Conservation (phyloP, 2,113 vertebrate species). For the Istiophorus platypterus region DNA sequence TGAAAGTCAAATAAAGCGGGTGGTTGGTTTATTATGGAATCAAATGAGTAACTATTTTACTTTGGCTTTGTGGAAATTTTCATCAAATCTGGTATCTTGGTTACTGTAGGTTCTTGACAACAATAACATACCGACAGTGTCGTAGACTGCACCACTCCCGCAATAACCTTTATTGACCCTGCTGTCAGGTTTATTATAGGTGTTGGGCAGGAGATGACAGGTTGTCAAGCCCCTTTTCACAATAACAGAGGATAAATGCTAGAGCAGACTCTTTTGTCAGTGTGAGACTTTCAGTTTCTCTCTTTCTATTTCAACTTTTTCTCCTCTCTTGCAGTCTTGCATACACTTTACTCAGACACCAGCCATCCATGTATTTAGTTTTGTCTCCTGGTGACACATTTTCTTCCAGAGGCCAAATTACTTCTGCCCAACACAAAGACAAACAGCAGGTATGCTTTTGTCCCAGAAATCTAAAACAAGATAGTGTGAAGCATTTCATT, state of each 20-base stretch:
- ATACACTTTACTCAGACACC: slow-evolving; percentile 4
- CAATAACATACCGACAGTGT: slow-evolving; percentile 26
- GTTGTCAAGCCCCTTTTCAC: slow-evolving; percentile 46
- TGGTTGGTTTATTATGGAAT: slow-evolving; percentile 8
- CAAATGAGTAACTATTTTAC: slow-evolving; percentile 8
- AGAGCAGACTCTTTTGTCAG: slow-evolving; percentile 27
- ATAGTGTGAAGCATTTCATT: slow-evolving; percentile 26
- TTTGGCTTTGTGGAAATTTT: slow-evolving; percentile 40
- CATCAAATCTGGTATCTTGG: slow-evolving; percentile 13
- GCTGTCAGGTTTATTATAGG: slow-evolving; percentile 57
- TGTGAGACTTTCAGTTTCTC: slow-evolving; percentile 26
- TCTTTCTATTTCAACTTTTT: slow-evolving; percentile 11
- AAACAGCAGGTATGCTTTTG: slow-evolving; percentile 23
- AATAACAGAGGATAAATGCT: slow-evolving; percentile 48
- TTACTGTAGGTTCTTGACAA: slow-evolving; percentile 6
- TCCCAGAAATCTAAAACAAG: slow-evolving; percentile 2
- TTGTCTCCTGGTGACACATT: slow-evolving; percentile 29
- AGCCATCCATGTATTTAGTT: slow-evolving; percentile 21
- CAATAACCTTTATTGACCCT: not conserved
- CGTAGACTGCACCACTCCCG: slow-evolving; percentile 5
- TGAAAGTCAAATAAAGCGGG: slow-evolving; percentile 19
- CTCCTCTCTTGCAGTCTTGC: slow-evolving; percentile 5
- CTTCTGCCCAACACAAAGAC: slow-evolving; percentile 39
- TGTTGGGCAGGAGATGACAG: slow-evolving; percentile 53
- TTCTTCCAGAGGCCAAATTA: slow-evolving; percentile 51